phyloP scores from a whole-genome alignment of 2,113 vertebrate genomes.

The cat (Felis catus) region F.catus_Fca126_mat1.0 CM031425.1:29927501-29928000 shows the following conservation, averaged over 20 bases:
- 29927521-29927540: too few species aligned
- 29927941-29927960: neutral
- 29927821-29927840: neutral
- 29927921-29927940: conserved; percentile 23
- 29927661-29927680: neutral
- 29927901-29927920: conserved; percentile 78
- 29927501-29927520: too few species aligned
- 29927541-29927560: neutral
- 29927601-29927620: neutral
- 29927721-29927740: neutral
- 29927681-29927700: neutral
- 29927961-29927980: conserved; percentile 69
- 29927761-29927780: neutral
- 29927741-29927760: neutral
- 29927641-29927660: neutral
- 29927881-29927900: conserved; percentile 65
- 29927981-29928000: conserved; percentile 84
- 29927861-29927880: conserved; percentile 66
- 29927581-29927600: neutral
- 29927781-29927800: neutral
- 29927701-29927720: neutral
- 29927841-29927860: conserved; percentile 60
- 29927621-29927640: too few species aligned
- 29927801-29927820: neutral
- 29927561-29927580: neutral